These are phyloP conservation scores for Rhagoletis zephyria DNA, from an alignment of 1,140 invertebrate species.

Conservation along the genomic window DNA sequence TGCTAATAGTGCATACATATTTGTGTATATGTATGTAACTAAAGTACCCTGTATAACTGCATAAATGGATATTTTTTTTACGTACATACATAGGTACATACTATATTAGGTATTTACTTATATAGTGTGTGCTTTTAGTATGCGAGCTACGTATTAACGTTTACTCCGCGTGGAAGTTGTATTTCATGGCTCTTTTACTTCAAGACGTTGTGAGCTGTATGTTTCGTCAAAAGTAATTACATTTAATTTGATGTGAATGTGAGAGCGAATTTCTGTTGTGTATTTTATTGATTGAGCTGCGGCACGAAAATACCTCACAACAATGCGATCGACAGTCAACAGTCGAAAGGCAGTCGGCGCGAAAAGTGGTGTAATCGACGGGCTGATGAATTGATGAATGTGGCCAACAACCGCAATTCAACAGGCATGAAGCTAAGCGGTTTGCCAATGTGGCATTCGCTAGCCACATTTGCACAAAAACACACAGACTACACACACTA, in stretches of 20 bases:
- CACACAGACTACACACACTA: background rate
- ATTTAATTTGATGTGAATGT: slow-evolving; percentile 65
- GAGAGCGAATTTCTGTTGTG: slow-evolving; percentile 52
- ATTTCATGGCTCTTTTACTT: background rate
- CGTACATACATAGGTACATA: background rate
- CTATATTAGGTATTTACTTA: no score
- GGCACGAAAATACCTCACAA: slow-evolving; percentile 55
- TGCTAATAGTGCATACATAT: no score
- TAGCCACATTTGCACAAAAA: background rate
- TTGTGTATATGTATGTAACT: background rate
- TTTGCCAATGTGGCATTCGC: background rate
- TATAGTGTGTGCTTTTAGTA: no score
- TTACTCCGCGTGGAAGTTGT: background rate
- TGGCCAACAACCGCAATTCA: slow-evolving; percentile 31
- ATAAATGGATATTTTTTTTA: background rate
- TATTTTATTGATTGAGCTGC: slow-evolving; percentile 55
- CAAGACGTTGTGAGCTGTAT: background rate
- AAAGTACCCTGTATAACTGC: no score
- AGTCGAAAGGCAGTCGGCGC: slow-evolving; percentile 4
- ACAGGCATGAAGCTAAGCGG: slow-evolving; percentile 2
- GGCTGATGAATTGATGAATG: slow-evolving; percentile 44
- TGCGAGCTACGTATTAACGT: no score
- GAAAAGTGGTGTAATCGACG: background rate
- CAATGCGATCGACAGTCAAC: slow-evolving; percentile 44
- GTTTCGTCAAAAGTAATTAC: slow-evolving; percentile 64